Base-by-base conservation (phyloP, 2,888 invertebrate genomes). In the Frankliniella intonsa region DNA sequence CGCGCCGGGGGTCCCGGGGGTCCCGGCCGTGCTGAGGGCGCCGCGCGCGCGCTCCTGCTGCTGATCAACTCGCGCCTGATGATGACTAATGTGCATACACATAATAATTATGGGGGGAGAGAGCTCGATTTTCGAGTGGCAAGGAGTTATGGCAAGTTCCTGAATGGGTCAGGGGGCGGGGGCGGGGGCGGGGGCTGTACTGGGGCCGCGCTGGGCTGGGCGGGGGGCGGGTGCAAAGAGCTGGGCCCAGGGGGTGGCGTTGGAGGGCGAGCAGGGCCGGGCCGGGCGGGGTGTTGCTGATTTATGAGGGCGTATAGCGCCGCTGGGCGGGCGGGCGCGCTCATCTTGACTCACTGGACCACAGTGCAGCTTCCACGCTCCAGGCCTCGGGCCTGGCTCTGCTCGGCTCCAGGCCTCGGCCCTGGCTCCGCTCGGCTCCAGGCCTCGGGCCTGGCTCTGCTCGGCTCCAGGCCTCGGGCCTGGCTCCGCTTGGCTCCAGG, bases 271-370 rank as follows among this genome's bases (percentile, higher is more conserved):
- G 62, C 12, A 76, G 25, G 25, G 69, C 69, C 11, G 9, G 0
- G 22, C n/a, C 19, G 69, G 25, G 69, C 11, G 69, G 69, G 69
- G 69, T 12, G 69, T 76, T 38, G 38, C 62, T 76, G 69, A 76
- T 76, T 76, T 76, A 76, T 76, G 69, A 76, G 25, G 12, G 69
- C 69, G 69, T 76, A 25, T 25, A 76, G 69, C 62, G 62, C 69
- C 69, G 22, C 22, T 76, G 69, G 69, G 69, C 69, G 11, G 25
- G 69, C 69, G 69, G 69, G 69, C 69, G 11, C 69, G 69, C 69
- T 76, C 69, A 76, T 76, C 69, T 25, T 25, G 69, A 76, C 69
- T 76, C 25, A 22, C 11, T 25, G 69, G 69, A 25, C 69, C 62
- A 62, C 69, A 25, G 69, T 25, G 69, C 25, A 25, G 69, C 69